These are phyloP conservation scores for Tetrapedia diversipes DNA, from an alignment of 2,888 invertebrate species.

Conservation along the genomic window DNA sequence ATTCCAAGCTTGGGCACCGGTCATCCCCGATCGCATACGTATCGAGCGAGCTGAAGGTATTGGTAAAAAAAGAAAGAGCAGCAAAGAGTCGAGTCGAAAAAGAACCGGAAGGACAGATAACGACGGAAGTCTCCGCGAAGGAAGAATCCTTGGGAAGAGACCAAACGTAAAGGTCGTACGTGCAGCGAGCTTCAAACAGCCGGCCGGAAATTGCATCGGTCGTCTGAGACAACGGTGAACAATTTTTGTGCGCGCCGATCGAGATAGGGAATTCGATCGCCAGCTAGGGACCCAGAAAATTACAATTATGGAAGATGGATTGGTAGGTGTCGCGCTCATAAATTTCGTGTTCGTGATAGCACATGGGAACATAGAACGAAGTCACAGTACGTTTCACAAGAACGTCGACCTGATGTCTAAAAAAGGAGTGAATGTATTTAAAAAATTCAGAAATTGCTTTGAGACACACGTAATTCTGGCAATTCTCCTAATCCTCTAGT, in stretches of 20 bases:
- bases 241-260: slow-evolving; percentile 55
- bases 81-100: slow-evolving; percentile 32
- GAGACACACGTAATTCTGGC: too few species aligned
- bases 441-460: too few species aligned
- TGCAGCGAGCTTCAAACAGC: slow-evolving; percentile 66
- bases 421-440: too few species aligned
- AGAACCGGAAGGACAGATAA: slow-evolving; percentile 59
- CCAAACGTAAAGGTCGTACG: slow-evolving; percentile 69
- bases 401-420: too few species aligned
- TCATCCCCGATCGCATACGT: slow-evolving; percentile 56
- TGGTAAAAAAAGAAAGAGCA: slow-evolving; percentile 45
- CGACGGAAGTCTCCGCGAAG: slow-evolving; percentile 54
- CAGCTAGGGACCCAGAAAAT: background rate
- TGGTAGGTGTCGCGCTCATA: background rate
- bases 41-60: slow-evolving; percentile 49
- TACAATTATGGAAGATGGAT: slow-evolving; percentile 8
- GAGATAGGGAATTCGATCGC: slow-evolving; percentile 31
- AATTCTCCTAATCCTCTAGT: too few species aligned
- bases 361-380: background rate
- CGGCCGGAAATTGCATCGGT: slow-evolving; percentile 64
- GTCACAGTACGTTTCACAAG: too few species aligned
- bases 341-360: background rate
- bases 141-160: slow-evolving; percentile 68
- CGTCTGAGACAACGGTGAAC: slow-evolving; percentile 56
- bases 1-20: slow-evolving; percentile 53